Conservation (phyloP, 2,113 vertebrate genomes). For the Bolborhynchus lineola region DNA sequence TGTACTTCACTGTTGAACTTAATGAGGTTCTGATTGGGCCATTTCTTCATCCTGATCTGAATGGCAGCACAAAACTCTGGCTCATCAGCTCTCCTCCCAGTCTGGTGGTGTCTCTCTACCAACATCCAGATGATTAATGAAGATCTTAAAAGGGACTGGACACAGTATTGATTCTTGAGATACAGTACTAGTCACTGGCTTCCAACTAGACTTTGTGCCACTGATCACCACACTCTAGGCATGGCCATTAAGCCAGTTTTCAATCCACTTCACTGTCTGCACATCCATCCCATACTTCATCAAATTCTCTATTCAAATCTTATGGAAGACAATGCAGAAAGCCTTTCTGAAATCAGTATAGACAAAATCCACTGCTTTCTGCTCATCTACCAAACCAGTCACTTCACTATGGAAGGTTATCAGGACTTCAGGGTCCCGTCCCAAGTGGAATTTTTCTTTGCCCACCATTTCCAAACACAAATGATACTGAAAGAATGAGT, state of each 20-base stretch:
- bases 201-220: not conserved
- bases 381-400: not conserved
- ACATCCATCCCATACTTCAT: not conserved
- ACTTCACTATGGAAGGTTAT: not conserved
- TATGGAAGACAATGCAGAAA: not conserved
- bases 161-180: not conserved
- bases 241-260: not conserved
- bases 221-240: rapidly evolving
- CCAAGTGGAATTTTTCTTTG: not conserved
- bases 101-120: not conserved
- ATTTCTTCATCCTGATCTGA: not conserved
- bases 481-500: not conserved
- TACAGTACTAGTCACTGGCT: not conserved
- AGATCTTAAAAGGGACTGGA: not conserved
- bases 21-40: not conserved
- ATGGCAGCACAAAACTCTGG: rapidly evolving
- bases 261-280: not conserved
- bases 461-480: not conserved
- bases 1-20: not conserved
- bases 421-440: not conserved
- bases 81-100: not conserved
- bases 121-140: not conserved
- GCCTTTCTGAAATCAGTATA: not conserved
- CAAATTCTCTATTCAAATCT: not conserved
- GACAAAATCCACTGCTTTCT: not conserved